Evolutionary conservation across 2,888 invertebrate genomes (phyloP), one percentile per base, ranked within the genome.

Genomic region (Aleiodes testaceus): DNA sequence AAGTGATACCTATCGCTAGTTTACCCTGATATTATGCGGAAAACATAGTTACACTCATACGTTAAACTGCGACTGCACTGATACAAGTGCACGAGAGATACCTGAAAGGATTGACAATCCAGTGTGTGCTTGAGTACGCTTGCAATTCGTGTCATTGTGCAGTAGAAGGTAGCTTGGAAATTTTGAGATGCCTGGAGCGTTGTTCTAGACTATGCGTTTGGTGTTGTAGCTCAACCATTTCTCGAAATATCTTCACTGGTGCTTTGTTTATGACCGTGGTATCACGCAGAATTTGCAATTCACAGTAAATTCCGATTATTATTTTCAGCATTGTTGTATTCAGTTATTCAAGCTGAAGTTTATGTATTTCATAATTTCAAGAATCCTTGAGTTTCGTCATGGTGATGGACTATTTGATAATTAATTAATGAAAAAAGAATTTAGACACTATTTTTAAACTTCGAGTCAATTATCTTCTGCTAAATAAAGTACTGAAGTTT

Each of bases 131-230:
- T 42, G 11, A 36, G 59, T 59, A 42, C 59, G 9, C 18, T 36
- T 59, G 36, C 59, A 59, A 59, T 59, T 59, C 59, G 59, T 59
- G 59, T 59, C 59, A 42, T 36, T 36, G 18, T 36, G 42, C 9
- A 3, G 30, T 42, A 16, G 55, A 55, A 36, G 55, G 55, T 50
- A 16, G 55, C 30, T 55, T 14, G 14, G 59, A 59, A 59, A 59
- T 59, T 59, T 59, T 59, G 59, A 59, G 59, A 59, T 59, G 59
- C 59, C 16, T 11, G 18, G 14, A 7, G 9, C 14, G 18, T 59
- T 59, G 59, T 59, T 50, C 6, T 12, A 53, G 20, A 16, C 59
- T 36, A 42, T 59, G 59, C 59, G 36, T 59, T 42, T 18, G 36
- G 59, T 36, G 36, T 6, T 7, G 7, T 59, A 26, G 59, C 26